Evolutionary conservation across 2,797 vertebrate species (phyloP), one percentile per base, ranked within the genome.

Genomic region (Betta splendens): DNA sequence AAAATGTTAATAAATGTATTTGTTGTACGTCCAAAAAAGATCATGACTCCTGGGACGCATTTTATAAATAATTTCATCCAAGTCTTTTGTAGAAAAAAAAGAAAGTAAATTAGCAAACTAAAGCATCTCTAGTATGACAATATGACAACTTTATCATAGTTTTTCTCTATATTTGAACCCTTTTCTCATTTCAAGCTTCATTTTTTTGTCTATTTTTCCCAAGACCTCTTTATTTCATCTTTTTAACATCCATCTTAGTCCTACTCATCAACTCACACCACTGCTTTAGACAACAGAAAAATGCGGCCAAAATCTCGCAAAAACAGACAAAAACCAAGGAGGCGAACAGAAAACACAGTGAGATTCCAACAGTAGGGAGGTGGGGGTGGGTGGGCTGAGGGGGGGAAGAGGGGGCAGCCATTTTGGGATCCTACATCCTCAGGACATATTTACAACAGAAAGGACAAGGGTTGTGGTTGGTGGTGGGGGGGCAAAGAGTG

Each of bases 21-120:
- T 70, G 90, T 89, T 84, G 85, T 91, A 87, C 90, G 90, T 94
- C 92, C 89, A 89, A 89, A 92, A 94, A 94, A 92, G 85, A 90
- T 89, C 83, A 91, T 92, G 91, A 91, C 90, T 93, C 83, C 86
- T 93, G 87, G 92, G 89, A 91, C 92, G 87, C 82, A 84, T 91
- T 89, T 90, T 94, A 94, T 92, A 94, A 94, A 93, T 94, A 91
- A 93, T 89, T 90, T 91, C 87, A 92, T 92, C 88, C 90, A 90
- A 91, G 81, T 92, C 83, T 89, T 91, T 92, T 94, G 90, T 92
- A 93, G 89, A 94, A 92, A 93, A 91, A 89, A 93, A 92, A 89
- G 86, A 93, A 94, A 93, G 81, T 84, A 92, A 93, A 87, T 89
- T 90, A 70, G 85, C 90, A 86, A 93, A 92, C 88, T 93, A 93